Percentiles rank a stretch among this genome's conserved stretches.
These are phyloP conservation scores for Platysternon megacephalum DNA, from an alignment of 2,113 vertebrate species.

Conservation along the genomic window DNA sequence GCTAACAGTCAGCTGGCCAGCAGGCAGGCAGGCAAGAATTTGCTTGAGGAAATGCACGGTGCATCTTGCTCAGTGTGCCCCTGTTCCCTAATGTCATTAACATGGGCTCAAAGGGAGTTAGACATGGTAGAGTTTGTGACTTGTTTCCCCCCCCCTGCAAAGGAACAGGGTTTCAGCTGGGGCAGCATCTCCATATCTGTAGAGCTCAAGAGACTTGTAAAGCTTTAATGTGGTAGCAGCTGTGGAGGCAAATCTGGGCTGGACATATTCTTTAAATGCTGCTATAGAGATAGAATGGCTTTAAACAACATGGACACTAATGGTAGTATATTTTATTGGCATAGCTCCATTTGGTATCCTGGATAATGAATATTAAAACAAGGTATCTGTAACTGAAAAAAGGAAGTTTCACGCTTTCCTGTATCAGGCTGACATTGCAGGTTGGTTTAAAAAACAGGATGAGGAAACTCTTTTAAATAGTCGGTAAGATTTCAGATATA, in stretches of 20 bases:
- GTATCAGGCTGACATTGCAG: neutral
- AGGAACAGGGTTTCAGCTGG: neutral
- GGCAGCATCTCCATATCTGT: neutral
- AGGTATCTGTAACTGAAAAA: neutral
- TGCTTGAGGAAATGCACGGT: neutral
- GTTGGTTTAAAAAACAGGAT: neutral
- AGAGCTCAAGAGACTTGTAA: neutral
- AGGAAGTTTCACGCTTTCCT: neutral
- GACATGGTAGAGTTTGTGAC: neutral
- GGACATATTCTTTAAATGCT: neutral
- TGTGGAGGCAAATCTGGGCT: neutral
- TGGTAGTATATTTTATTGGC: neutral
- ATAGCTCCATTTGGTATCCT: neutral
- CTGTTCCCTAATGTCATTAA: neutral
- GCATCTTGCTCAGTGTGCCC: neutral
- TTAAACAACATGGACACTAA: neutral
- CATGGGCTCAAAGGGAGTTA: neutral
- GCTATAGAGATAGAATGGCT: fast-evolving
- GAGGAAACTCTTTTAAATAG: neutral
- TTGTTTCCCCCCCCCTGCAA: neutral
- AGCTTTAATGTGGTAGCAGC: neutral
- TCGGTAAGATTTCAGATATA: neutral
- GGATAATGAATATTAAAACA: neutral
- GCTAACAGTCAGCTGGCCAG: neutral
- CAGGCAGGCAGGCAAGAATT: neutral